phyloP scores from a whole-genome alignment of 1,140 invertebrate genomes.

The Cydia strobilella region DNA sequence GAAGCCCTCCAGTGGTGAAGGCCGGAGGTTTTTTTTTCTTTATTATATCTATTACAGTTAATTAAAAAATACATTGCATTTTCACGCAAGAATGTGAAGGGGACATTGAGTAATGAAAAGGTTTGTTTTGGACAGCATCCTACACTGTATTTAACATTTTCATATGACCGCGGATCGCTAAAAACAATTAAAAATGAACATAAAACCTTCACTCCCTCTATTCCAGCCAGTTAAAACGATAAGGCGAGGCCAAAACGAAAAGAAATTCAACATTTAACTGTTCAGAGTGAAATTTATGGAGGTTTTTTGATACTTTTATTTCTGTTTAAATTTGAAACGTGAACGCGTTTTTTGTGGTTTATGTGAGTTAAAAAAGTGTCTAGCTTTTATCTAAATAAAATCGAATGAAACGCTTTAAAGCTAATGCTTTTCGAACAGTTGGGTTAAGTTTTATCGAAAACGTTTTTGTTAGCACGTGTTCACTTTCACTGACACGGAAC shows the following conservation, averaged over 20 bases:
- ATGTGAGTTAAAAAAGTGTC: not conserved
- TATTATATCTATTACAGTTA: too few relatives aligned
- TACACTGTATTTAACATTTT: constrained; percentile 4
- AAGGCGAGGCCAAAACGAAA: constrained; percentile 21
- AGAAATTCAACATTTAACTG: constrained; percentile 30
- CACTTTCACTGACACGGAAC: not conserved
- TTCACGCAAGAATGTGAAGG: too few relatives aligned
- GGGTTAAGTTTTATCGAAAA: not conserved
- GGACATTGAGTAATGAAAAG: too few relatives aligned
- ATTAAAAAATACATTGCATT: too few relatives aligned
- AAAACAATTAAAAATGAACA: constrained; percentile 31
- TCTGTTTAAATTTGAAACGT: constrained; percentile 26
- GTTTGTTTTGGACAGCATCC: too few relatives aligned
- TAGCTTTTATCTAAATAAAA: constrained; percentile 11
- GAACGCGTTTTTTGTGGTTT: constrained; percentile 20
- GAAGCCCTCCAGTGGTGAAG: too few relatives aligned
- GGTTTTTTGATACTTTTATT: constrained; percentile 32
- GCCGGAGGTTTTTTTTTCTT: too few relatives aligned
- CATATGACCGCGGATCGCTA: not conserved
- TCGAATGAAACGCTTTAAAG: constrained; percentile 4
- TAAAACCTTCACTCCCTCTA: constrained; percentile 22
- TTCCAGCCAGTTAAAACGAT: constrained; percentile 24
- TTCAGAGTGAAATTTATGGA: constrained; percentile 30
- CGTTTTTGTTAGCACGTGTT: not conserved
- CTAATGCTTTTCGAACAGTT: not conserved